Evolutionary conservation across 2,113 vertebrate genomes (phyloP), one percentile per base, ranked within the genome.

Genomic region (Oncorhynchus kisutch): DNA sequence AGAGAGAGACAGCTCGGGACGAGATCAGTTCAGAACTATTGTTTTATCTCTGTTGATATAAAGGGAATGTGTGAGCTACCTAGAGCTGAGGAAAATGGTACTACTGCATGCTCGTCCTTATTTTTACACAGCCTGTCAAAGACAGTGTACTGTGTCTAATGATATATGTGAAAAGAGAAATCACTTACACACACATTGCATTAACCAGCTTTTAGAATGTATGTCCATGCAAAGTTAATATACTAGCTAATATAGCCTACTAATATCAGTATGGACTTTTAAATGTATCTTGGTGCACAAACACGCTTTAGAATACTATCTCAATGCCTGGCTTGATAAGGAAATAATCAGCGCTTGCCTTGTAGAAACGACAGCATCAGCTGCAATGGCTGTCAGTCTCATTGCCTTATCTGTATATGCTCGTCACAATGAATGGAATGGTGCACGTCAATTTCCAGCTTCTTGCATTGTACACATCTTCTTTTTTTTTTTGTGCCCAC

Each of bases 221-320:
- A 83, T 90, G 81, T 85, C 70, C 78, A 78, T 5, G 80, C 74
- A 84, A 59, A 27, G 85, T 84, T 76, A 87, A 88, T 81, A 85
- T 84, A 62, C 3, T n/a, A 79, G 82, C 71, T 79, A 78, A 82
- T 49, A 62, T 3, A 62, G 25, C 11, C 29, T 39, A 20, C 14
- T 68, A 39, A 68, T 68, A 45, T 68, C 16, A 34, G 67, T 45
- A 68, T 31, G 66, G 13, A 67, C 27, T 5, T 24, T 20, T 70
- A 78, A 79, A 84, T 87, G 80, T 83, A 72, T 81, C n/a, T 74
- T 73, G 73, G 8, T 74, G 82, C 84, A 84, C 83, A 14, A 8
- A 70, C 77, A 76, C 12, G 85, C 85, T 89, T 83, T 81, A 81
- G 70, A 84, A 54, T 59, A 70, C 75, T 78, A 24, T 24, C 27